Base-by-base conservation (phyloP, 2,797 vertebrate species). In the Melopsittacus undulatus region DNA sequence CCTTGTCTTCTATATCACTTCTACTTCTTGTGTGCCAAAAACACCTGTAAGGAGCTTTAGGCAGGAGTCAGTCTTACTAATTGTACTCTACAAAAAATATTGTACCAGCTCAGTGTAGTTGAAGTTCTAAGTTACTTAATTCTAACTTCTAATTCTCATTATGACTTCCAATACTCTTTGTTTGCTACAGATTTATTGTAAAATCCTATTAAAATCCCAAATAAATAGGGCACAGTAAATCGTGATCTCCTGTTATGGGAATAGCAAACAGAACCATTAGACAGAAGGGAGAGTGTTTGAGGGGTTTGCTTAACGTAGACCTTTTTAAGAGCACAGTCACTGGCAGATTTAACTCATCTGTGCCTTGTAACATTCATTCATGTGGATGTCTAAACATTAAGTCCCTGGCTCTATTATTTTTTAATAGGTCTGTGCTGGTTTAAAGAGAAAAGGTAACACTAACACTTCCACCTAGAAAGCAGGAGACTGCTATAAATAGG, bases 101-200 rank as follows among this genome's bases (percentile, higher is more conserved):
- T 10, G 7, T 15, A 45, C 4, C 36, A 74, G 36, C 9, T 76
- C 88, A 79, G 17, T 21, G 43, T 8, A 54, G 63, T 67, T 63
- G 34, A 77, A 76, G 20, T 40, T 43, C 5, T 10, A 56, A 77
- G 22, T 45, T 67, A 77, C 29, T 91, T 83, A 68, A 15, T 57
- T 78, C 49, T 82, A 90, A 68, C 62, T 87, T 82, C 72, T 72
- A 70, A 75, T 68, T 83, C 40, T 81, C 64, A 54, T 67, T 70
- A 57, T 62, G 48, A 84, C 75, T 89, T 92, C 32, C 73, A 83
- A 13, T 42, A 73, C 23, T 61, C 52, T 79, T 82, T 87, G 80
- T 80, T 91, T 96, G 81, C 27, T 85, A 42, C 90, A 54, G 69
- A 57, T 14, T 90, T 73, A 34, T 72, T 75, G 87, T 57, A 87